These are phyloP conservation scores for Ctenosaura bakeri DNA, from an alignment of 2,797 vertebrate genomes.

Conservation along the genomic window DNA sequence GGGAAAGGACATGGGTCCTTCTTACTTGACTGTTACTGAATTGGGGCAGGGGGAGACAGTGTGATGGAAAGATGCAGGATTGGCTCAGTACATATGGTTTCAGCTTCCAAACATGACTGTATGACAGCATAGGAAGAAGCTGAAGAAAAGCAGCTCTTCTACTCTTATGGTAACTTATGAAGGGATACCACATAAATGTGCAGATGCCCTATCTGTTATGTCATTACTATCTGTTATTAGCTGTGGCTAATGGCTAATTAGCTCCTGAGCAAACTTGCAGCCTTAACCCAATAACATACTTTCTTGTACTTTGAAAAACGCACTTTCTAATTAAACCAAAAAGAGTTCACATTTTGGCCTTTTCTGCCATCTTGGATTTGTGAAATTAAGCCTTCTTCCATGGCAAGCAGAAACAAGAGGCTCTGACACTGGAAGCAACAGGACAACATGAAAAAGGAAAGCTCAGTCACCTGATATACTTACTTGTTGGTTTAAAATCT, in stretches of 20 bases:
- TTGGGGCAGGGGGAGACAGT: not conserved
- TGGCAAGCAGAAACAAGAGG: constrained; percentile 61
- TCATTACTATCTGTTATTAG: too few species aligned
- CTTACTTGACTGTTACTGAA: not conserved
- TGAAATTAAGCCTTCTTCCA: not conserved
- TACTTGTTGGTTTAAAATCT: constrained; percentile 66
- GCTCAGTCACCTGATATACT: constrained; percentile 63
- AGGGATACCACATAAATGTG: not conserved
- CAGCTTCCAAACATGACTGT: not conserved
- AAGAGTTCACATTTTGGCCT: not conserved
- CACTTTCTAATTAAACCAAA: not conserved
- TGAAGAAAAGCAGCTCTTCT: not conserved
- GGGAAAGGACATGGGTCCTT: not conserved
- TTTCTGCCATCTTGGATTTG: constrained; percentile 21
- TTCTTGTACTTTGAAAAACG: not conserved
- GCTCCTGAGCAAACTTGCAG: constrained; percentile 11
- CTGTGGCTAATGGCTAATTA: not conserved
- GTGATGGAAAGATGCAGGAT: not conserved
- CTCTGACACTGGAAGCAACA: constrained; percentile 42
- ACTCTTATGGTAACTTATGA: not conserved
- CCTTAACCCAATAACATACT: constrained; percentile 2
- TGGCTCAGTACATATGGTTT: not conserved
- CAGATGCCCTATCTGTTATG: not conserved
- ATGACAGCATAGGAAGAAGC: not conserved
- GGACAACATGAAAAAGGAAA: constrained; percentile 64